Conservation (phyloP, 2,113 vertebrate species). For the Nycticorax nycticorax region DNA sequence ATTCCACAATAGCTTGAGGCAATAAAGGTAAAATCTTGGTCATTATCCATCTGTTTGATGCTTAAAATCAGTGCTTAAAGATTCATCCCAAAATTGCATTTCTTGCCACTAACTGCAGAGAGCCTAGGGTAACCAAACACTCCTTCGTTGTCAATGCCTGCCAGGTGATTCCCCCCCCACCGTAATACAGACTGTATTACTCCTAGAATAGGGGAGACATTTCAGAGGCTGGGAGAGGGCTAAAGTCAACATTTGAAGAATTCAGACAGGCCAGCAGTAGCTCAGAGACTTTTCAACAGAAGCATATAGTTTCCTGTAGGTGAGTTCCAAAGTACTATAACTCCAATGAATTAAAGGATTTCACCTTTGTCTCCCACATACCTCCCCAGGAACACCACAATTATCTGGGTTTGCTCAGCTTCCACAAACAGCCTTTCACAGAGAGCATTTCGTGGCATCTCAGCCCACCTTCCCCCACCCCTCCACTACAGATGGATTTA, state of each 20-base stretch:
- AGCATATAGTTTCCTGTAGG: neutral
- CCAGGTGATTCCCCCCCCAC: neutral
- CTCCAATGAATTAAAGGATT: neutral
- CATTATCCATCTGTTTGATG: neutral
- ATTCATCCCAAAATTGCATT: neutral
- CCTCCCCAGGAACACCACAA: neutral
- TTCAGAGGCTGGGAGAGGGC: neutral
- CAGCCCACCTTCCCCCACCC: neutral
- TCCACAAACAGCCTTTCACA: neutral
- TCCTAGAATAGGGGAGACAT: neutral
- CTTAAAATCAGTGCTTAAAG: neutral
- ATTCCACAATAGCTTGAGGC: neutral
- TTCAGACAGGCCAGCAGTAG: neutral
- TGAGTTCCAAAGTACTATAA: neutral
- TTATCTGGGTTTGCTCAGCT: neutral
- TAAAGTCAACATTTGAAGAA: neutral
- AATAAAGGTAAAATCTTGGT: neutral
- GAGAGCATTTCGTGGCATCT: neutral
- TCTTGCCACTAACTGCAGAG: neutral
- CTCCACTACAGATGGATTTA: neutral
- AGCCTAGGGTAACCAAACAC: neutral
- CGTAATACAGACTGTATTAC: neutral
- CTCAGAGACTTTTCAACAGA: neutral
- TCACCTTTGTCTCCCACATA: neutral
- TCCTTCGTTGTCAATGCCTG: neutral